Percentiles rank a stretch among this genome's conserved stretches.
Conservation (phyloP, 2,888 invertebrate genomes). For the Caenorhabditis macrosperma region DNA sequence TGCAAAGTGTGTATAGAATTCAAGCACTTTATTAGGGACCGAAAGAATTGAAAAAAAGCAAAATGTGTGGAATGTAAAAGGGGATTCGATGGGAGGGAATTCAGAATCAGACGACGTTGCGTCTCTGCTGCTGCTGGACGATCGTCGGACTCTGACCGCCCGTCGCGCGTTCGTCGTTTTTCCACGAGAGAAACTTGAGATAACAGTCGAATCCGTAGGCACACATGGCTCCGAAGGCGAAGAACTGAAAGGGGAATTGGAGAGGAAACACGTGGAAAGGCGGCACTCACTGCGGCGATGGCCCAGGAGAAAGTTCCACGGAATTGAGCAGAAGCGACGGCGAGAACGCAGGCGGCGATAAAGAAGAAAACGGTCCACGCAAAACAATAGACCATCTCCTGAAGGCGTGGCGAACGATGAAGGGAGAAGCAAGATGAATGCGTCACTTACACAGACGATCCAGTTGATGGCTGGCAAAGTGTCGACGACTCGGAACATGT, state of each 20-base stretch:
- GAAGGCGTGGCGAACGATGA: too few relatives aligned
- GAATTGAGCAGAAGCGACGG: slow-evolving; percentile 73
- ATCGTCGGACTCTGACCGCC: slow-evolving; percentile 54
- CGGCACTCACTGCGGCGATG: slow-evolving; percentile 86
- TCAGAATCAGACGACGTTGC: slow-evolving; percentile 29
- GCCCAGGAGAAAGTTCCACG: slow-evolving; percentile 82
- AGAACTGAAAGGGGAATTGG: slow-evolving; percentile 86
- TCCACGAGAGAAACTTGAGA: slow-evolving; percentile 86
- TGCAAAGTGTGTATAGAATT: too few relatives aligned
- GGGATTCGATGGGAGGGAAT: background rate
- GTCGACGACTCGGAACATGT: slow-evolving; percentile 90
- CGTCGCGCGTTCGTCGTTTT: slow-evolving; percentile 70
- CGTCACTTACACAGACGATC: slow-evolving; percentile 87
- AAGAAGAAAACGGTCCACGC: slow-evolving; percentile 88
- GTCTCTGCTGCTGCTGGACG: slow-evolving; percentile 48
- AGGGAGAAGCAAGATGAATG: too few relatives aligned
- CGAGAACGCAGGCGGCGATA: slow-evolving; percentile 86
- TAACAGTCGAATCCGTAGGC: slow-evolving; percentile 89
- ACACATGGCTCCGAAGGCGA: slow-evolving; percentile 89
- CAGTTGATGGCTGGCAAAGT: slow-evolving; percentile 90
- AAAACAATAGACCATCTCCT: slow-evolving; percentile 87
- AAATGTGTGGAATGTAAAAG: background rate
- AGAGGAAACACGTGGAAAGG: background rate
- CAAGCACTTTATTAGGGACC: too few relatives aligned
- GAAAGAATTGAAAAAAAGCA: background rate